Evolutionary conservation across 2,113 vertebrate genomes (phyloP).

Genomic region (Tonatia bakeri): DNA sequence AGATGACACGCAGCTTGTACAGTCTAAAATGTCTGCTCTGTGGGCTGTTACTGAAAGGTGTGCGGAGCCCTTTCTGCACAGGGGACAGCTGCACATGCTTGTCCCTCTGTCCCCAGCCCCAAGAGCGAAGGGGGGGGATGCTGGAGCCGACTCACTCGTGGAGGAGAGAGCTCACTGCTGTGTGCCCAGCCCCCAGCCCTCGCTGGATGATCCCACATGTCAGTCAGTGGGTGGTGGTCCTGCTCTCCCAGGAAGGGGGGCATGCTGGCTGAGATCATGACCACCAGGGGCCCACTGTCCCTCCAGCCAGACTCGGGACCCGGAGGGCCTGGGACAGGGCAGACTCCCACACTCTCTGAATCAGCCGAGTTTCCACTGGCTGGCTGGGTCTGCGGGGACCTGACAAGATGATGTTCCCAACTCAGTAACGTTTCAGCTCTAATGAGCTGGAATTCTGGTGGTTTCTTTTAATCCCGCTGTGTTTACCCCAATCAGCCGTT

Average conservation of each 20-base stretch:
- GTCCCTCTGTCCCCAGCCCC: rapidly evolving
- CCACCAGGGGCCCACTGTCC: rapidly evolving
- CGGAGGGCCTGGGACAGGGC: not conserved
- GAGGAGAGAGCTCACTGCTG: rapidly evolving
- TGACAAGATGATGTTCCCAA: not conserved
- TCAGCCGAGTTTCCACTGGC: constrained; percentile 9
- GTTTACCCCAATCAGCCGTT: constrained; percentile 62
- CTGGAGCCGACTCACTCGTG: rapidly evolving
- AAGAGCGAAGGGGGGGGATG: not conserved
- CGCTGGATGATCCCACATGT: not conserved
- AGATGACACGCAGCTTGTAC: rapidly evolving
- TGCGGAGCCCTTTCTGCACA: too few relatives aligned
- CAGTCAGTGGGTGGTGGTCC: rapidly evolving
- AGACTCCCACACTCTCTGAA: not conserved
- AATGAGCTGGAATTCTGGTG: constrained; percentile 55
- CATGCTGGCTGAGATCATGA: not conserved
- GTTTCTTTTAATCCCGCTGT: constrained; percentile 56
- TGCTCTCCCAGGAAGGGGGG: not conserved
- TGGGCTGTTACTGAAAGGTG: rapidly evolving
- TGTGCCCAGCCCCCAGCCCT: not conserved
- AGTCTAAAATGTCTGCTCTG: rapidly evolving
- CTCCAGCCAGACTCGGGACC: not conserved
- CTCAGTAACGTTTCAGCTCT: not conserved
- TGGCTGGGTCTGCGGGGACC: constrained; percentile 22
- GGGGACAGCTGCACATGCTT: rapidly evolving